Conservation (phyloP, 2,797 vertebrate species). For the Rhabdophis nuchalis region DNA sequence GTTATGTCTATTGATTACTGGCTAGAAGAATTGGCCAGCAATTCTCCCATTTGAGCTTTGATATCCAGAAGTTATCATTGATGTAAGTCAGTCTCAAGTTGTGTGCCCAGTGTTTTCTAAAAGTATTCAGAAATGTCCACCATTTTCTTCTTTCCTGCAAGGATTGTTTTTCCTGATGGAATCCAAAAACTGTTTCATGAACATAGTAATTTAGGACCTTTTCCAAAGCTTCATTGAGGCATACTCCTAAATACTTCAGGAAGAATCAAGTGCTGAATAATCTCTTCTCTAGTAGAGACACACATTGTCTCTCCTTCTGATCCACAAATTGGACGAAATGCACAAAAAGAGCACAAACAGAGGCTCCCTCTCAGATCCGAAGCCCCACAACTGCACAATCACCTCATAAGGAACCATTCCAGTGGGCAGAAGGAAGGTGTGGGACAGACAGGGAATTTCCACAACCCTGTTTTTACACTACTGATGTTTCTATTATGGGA, state of each 20-base stretch:
- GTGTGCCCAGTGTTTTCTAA: not conserved
- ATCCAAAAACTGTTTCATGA: not conserved
- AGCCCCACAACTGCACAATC: not conserved
- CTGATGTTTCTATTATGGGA: not conserved
- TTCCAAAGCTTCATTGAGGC: not conserved
- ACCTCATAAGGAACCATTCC: not conserved
- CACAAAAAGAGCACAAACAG: not conserved
- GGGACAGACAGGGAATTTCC: not conserved
- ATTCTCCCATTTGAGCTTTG: not conserved
- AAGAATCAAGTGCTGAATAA: not conserved
- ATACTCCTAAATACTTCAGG: not conserved
- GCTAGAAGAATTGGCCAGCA: not conserved
- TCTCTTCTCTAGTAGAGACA: not conserved
- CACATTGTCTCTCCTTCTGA: not conserved
- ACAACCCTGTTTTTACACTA: not conserved
- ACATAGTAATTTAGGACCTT: not conserved
- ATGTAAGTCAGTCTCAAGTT: accelerated
- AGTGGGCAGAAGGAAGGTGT: not conserved
- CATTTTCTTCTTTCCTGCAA: not conserved
- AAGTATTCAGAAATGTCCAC: not conserved
- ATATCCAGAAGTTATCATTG: not conserved
- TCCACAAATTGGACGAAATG: not conserved
- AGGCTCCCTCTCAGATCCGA: not conserved
- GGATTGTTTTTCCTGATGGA: not conserved
- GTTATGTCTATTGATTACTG: not conserved